Base-by-base conservation (phyloP, 2,888 invertebrate species). In the Notodonta dromedarius region DNA sequence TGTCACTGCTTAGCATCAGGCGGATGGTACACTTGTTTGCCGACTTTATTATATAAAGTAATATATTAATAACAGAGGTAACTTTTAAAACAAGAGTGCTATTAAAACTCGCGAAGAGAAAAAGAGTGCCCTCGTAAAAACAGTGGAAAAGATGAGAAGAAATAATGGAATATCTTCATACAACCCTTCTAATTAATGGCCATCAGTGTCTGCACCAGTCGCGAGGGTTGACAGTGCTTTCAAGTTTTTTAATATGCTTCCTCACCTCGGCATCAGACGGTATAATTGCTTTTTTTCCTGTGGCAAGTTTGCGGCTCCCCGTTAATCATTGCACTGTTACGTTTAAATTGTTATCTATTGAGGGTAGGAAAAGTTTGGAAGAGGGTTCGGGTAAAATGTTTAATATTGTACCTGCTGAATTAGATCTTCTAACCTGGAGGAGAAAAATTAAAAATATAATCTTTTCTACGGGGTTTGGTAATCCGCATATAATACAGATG, bases 131-230 rank as follows among this genome's bases (percentile, higher is more conserved):
- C 57, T 64, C 69, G 63, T 69, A 67, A 69, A 78, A 77, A 78
- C 75, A 74, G 73, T 77, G 62, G 71, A 71, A 69, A 79, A 80
- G 82, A 82, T 71, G 79, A 72, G 84, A 84, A 85, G 88, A 86
- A 88, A 90, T 90, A 92, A 91, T 91, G 87, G 87, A 91, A 92
- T 91, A 90, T 91, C 90, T 92, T 89, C 87, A 91, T 88, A 84
- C 90, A 90, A 89, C 91, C 91, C 92, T 93, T 91, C 90, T 93
- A 93, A 93, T 93, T 92, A 93, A 93, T 93, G 86, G 91, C 89
- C 93, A 92, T 93, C 93, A 93, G 87, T 93, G 93, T 93, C 93
- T 93, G 83, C 87, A 78, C 85, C 92, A 93, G 86, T 88, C 89
- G 84, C 82, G 84, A 87, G 88, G 89, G 88, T 83, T 88, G 89